Percentiles rank a stretch among this genome's conserved stretches.
These are phyloP conservation scores for Hyles lineata DNA, from an alignment of 2,888 invertebrate genomes.

Conservation along the genomic window DNA sequence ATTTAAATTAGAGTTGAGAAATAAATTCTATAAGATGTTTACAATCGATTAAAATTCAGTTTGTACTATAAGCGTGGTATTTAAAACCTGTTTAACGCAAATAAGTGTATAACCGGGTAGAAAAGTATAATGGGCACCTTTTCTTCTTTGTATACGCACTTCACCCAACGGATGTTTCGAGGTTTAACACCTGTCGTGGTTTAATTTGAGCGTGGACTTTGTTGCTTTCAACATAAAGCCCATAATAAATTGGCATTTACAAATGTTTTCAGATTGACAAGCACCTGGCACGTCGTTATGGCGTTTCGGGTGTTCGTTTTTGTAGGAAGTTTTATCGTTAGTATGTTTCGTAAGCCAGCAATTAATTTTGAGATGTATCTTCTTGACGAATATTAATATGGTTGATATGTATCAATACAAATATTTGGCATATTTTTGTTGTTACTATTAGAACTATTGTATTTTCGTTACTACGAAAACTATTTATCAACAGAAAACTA, in stretches of 20 bases:
- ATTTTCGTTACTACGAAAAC: too few species aligned
- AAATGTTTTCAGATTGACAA: slow-evolving; percentile 32
- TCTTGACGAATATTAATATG: neutral
- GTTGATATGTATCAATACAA: neutral
- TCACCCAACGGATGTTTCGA: slow-evolving; percentile 55
- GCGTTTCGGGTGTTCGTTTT: slow-evolving; percentile 10
- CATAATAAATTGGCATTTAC: slow-evolving; percentile 29
- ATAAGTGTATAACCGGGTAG: slow-evolving; percentile 45
- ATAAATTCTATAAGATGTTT: neutral
- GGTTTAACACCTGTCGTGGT: slow-evolving; percentile 55
- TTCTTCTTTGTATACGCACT: slow-evolving; percentile 27
- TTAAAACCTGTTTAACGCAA: slow-evolving; percentile 28
- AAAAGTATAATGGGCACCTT: slow-evolving; percentile 26
- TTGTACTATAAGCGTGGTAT: slow-evolving; percentile 17
- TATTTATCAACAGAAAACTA: too few species aligned
- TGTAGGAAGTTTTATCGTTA: neutral
- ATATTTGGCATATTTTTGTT: neutral
- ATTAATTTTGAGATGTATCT: neutral
- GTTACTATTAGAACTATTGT: too few species aligned
- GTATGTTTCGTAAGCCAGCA: neutral
- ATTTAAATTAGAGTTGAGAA: neutral
- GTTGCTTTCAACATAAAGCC: slow-evolving; percentile 3
- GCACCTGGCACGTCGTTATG: slow-evolving; percentile 37
- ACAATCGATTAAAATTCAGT: neutral
- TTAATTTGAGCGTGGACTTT: slow-evolving; percentile 27